Conservation (phyloP, 2,888 invertebrate species). For the Timema cristinae region DNA sequence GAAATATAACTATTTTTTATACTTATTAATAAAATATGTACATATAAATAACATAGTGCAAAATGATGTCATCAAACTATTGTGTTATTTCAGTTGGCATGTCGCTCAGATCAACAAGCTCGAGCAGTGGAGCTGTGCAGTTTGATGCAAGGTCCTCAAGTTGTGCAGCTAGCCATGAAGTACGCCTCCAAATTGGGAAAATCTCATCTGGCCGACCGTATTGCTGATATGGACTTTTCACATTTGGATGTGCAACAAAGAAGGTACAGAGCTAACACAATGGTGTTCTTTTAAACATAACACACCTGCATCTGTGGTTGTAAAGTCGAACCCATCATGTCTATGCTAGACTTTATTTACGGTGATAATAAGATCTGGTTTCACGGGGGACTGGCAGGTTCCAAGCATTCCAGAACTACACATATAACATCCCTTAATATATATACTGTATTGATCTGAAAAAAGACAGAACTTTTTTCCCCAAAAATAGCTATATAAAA, state of each 20-base stretch:
- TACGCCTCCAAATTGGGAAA: conserved; percentile 78
- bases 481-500: too few relatives aligned
- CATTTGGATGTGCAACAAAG: not conserved
- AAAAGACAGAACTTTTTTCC: too few relatives aligned
- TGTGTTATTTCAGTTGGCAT: conserved; percentile 63
- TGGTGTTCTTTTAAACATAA: too few relatives aligned
- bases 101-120: conserved; percentile 76
- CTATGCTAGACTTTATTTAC: too few relatives aligned
- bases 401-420: too few relatives aligned
- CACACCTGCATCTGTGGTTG: too few relatives aligned
- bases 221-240: conserved; percentile 52
- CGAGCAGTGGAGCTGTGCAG: conserved; percentile 84
- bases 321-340: too few relatives aligned
- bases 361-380: too few relatives aligned
- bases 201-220: conserved; percentile 72
- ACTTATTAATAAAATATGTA: not conserved
- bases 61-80: not conserved
- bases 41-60: not conserved
- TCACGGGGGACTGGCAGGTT: too few relatives aligned
- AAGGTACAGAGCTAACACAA: too few relatives aligned
- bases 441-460: too few relatives aligned
- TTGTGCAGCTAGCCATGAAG: conserved; percentile 80
- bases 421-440: too few relatives aligned
- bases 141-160: conserved; percentile 69
- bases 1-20: not conserved